Base-by-base conservation (phyloP, 2,888 invertebrate species). In the Leucophora obtusa region DNA sequence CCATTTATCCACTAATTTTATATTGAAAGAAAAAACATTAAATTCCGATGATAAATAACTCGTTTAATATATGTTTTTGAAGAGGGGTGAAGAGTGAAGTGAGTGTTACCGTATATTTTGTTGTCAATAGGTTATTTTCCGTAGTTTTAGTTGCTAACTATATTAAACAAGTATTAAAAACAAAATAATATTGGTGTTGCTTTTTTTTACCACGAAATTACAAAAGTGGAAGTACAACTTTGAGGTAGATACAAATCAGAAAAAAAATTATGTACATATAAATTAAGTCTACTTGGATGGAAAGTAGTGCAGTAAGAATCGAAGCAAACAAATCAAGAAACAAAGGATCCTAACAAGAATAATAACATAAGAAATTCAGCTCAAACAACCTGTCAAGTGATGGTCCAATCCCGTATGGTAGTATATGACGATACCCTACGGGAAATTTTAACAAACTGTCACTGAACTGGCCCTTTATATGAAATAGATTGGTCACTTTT, bases 341-440 rank as follows among this genome's bases (percentile, higher is more conserved):
- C 5, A 47, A n/a, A n/a, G 2, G 14, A n/a, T n/a, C 43, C 14
- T n/a, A 54, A 54, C 0, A 54, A 24, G 54, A 24, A 14, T 5
- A 28, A 24, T 1, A 15, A 62, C 1, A 53, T 8, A 43, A 66
- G 38, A 21, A 43, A 66, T 59, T 47, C 50, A 69, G 18, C 50
- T 15, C 38, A 66, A 35, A 38, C n/a, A 54, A 43, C 50, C 33
- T 10, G 1, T 14, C 38, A 43, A 21, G 54, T 28, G 7, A 47
- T 47, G 56, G 68, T 18, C 28, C n/a, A 35, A 51, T 10, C 59
- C 24, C 43, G 7, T 58, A n/a, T 54, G 54, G 38, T 56, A 43
- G 63, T 63, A 47, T 62, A 43, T 15, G 35, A 43, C 59, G 35
- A 73, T n/a, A n/a, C n/a, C n/a, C n/a, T n/a, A n/a, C n/a, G n/a